Conservation (phyloP, 2,113 vertebrate species). For the Nesogale talazaci region DNA sequence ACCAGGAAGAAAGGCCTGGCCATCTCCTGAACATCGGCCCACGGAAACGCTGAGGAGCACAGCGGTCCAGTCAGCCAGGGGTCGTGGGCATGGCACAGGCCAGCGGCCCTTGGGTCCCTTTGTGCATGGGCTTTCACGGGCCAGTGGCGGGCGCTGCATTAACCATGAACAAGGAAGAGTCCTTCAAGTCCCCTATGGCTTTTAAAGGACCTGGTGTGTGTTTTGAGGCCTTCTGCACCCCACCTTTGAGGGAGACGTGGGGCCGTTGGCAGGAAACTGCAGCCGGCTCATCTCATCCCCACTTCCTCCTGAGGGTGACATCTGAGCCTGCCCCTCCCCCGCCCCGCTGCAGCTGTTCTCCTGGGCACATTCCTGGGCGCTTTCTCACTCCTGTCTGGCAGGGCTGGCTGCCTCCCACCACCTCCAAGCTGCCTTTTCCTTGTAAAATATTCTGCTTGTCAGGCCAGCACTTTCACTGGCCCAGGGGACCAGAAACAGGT, state of each 20-base stretch:
- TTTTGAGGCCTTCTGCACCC: background rate
- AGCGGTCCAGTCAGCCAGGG: background rate
- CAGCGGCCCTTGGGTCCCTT: background rate
- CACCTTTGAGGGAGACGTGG: background rate
- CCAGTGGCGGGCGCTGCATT: background rate
- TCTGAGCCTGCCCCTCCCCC: background rate
- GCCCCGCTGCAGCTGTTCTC: constrained; percentile 91
- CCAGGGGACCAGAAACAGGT: constrained; percentile 86
- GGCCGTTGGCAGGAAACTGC: background rate
- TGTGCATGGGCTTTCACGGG: background rate
- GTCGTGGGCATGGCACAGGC: background rate
- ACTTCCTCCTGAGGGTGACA: constrained; percentile 19
- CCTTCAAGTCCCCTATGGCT: background rate
- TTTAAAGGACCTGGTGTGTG: accelerated
- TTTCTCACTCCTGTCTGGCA: constrained; percentile 94
- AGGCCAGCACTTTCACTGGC: constrained; percentile 86
- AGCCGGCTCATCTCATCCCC: background rate
- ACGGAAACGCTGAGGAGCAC: background rate
- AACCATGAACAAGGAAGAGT: background rate
- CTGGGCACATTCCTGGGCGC: constrained; percentile 92
- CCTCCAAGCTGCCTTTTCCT: constrained; percentile 90
- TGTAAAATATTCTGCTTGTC: constrained; percentile 92
- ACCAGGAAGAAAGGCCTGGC: background rate
- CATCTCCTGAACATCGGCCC: background rate
- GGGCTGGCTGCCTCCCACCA: constrained; percentile 90